Conservation (phyloP, 2,797 vertebrate genomes). For the Hephaestus fuliginosus region DNA sequence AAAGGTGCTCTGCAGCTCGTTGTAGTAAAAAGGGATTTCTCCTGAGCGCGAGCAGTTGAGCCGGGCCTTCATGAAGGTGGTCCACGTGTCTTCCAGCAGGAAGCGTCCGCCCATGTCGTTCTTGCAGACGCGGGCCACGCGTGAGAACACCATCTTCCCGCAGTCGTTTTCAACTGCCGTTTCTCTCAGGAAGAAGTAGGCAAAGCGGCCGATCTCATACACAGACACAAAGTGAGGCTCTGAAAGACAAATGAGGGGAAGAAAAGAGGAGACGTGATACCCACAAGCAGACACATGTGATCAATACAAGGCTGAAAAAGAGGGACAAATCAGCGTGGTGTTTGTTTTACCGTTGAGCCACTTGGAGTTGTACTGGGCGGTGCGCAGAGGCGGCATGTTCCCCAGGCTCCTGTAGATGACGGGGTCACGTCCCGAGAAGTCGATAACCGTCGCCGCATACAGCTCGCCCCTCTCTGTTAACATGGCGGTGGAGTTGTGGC, state of each 20-base stretch:
- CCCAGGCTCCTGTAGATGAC: slow-evolving; percentile 97
- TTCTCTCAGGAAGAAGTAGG: slow-evolving; percentile 96
- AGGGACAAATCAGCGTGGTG: accelerated
- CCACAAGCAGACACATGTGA: neutral
- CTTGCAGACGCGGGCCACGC: slow-evolving; percentile 94
- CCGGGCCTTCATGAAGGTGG: slow-evolving; percentile 97
- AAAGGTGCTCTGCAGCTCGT: slow-evolving; percentile 96
- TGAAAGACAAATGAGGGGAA: slow-evolving; percentile 53
- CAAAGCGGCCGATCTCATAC: slow-evolving; percentile 94
- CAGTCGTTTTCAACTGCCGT: slow-evolving; percentile 96
- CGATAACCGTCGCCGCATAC: slow-evolving; percentile 96
- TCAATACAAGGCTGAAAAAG: too few relatives aligned
- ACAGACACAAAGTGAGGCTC: slow-evolving; percentile 97
- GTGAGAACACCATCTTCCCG: slow-evolving; percentile 94
- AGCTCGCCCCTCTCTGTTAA: slow-evolving; percentile 92
- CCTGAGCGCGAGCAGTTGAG: slow-evolving; percentile 96
- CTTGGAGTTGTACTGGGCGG: slow-evolving; percentile 97
- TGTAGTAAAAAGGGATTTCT: slow-evolving; percentile 96
- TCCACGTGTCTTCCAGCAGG: slow-evolving; percentile 97
- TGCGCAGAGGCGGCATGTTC: slow-evolving; percentile 92
- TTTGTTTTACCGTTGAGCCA: slow-evolving; percentile 92
- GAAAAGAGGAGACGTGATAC: neutral
- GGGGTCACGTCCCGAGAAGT: slow-evolving; percentile 96
- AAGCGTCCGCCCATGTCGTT: slow-evolving; percentile 96
- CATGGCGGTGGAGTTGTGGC: slow-evolving; percentile 96